Conservation (phyloP, 2,113 vertebrate genomes). For the Atlantisia rogersi region DNA sequence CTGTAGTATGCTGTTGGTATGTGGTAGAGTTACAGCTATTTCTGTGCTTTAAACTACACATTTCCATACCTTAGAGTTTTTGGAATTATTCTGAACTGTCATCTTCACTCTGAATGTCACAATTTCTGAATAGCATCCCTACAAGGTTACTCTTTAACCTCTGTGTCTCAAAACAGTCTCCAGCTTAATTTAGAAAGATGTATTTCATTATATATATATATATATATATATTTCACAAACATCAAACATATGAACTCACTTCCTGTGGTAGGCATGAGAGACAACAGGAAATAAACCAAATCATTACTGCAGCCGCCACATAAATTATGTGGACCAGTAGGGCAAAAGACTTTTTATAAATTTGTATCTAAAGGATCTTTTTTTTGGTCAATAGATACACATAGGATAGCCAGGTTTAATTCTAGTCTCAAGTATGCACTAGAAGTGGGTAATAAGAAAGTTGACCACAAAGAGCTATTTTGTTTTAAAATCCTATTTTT, state of each 20-base stretch:
- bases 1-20: background rate
- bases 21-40: background rate
- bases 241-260: background rate
- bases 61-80: background rate
- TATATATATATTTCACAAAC: background rate
- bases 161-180: background rate
- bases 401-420: background rate
- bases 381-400: background rate
- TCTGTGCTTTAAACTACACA: background rate
- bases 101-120: background rate
- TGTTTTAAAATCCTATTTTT: background rate
- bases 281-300: background rate
- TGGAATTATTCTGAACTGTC: background rate
- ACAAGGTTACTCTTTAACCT: background rate
- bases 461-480: background rate
- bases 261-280: background rate
- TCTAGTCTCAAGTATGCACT: background rate
- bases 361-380: background rate
- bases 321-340: background rate
- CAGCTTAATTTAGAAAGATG: background rate
- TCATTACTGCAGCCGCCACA: background rate
- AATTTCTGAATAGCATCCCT: background rate
- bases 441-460: background rate
- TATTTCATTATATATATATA: background rate
- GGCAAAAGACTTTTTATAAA: background rate